Evolutionary conservation across 1,140 invertebrate genomes (phyloP).

Genomic region (Hyphantria cunea): DNA sequence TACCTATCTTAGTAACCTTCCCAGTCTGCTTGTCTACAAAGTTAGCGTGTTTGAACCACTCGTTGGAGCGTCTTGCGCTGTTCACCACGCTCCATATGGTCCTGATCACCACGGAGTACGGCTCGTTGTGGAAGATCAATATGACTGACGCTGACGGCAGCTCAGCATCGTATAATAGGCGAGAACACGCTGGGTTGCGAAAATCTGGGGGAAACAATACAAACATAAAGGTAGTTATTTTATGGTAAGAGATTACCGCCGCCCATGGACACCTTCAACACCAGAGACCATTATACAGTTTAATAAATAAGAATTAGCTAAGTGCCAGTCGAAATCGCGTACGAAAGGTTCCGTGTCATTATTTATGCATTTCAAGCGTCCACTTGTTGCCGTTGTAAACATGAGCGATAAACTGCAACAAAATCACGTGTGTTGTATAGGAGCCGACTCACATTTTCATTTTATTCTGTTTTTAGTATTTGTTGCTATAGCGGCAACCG

Average conservation of each 20-base stretch:
- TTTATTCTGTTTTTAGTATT: too few species aligned
- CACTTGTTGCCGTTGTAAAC: too few species aligned
- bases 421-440: too few species aligned
- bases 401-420: too few species aligned
- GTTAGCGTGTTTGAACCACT: constrained; percentile 56
- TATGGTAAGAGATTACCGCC: too few species aligned
- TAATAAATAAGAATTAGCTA: too few species aligned
- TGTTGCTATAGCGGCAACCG: too few species aligned
- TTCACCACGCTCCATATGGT: constrained; percentile 95
- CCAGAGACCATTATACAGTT: constrained; percentile 1
- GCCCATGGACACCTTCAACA: too few species aligned
- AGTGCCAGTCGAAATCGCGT: too few species aligned
- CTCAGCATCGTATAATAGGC: constrained; percentile 75
- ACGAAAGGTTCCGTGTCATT: too few species aligned
- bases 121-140: constrained; percentile 95
- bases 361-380: too few species aligned
- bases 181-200: constrained; percentile 79
- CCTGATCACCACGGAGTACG: constrained; percentile 91
- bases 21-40: constrained; percentile 54
- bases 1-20: constrained; percentile 52
- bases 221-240: constrained; percentile 10
- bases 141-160: constrained; percentile 85
- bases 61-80: constrained; percentile 83
- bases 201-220: constrained; percentile 76
- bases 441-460: too few species aligned